Evolutionary conservation across 2,888 invertebrate genomes (phyloP).

Genomic region (Suillia variegata): DNA sequence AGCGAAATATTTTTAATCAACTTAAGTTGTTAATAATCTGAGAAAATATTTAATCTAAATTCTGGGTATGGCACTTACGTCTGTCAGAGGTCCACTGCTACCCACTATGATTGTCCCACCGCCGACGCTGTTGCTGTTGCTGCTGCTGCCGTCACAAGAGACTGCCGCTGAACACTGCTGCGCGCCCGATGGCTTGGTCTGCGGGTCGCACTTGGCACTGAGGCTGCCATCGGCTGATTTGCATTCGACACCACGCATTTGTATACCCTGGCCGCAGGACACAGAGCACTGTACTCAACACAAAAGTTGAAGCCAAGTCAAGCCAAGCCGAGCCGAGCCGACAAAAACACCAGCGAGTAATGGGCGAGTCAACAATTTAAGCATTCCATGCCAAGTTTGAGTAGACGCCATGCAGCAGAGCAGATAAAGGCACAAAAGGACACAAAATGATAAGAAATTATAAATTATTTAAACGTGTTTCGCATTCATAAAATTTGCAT

Average conservation of each 20-base stretch:
- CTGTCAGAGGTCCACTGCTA: constrained; percentile 47
- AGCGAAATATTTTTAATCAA: too few relatives aligned
- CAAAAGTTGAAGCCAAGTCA: constrained; percentile 7
- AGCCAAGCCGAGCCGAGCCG: too few relatives aligned
- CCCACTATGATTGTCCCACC: constrained; percentile 55
- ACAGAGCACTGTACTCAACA: constrained; percentile 82
- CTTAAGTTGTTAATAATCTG: too few relatives aligned
- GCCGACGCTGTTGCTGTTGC: constrained; percentile 37
- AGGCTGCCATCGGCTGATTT: constrained; percentile 66
- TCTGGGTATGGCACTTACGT: too few relatives aligned
- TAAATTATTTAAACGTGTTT: constrained; percentile 49
- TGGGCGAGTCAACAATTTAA: constrained; percentile 10
- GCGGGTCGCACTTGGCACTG: constrained; percentile 70
- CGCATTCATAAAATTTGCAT: constrained; percentile 38
- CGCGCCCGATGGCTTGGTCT: constrained; percentile 71
- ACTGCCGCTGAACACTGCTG: constrained; percentile 78
- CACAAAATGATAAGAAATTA: constrained; percentile 33
- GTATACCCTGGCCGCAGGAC: constrained; percentile 86
- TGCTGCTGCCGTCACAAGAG: constrained; percentile 65
- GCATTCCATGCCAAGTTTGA: too few relatives aligned
- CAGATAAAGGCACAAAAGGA: constrained; percentile 13
- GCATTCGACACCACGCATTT: constrained; percentile 83
- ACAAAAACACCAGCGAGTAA: too few relatives aligned
- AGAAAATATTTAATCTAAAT: too few relatives aligned
- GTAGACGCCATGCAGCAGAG: too few relatives aligned